These are phyloP conservation scores for Clusia tigrina DNA, from an alignment of 2,888 invertebrate genomes.

Conservation along the genomic window DNA sequence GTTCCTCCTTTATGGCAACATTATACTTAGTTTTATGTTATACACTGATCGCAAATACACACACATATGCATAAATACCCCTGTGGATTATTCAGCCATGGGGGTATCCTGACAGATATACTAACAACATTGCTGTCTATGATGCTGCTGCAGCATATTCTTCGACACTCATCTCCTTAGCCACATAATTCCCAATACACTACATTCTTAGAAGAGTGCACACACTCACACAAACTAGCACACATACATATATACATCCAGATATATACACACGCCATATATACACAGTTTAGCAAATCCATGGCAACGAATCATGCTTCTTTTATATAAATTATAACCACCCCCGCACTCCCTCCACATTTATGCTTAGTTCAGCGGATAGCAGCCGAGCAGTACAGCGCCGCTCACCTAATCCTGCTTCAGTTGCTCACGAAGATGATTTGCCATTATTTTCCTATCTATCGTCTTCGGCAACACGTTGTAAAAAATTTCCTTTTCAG, in stretches of 20 bases:
- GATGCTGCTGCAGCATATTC: too few species aligned
- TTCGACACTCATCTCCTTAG: not conserved
- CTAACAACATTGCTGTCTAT: too few species aligned
- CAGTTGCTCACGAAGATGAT: slow-evolving; percentile 8
- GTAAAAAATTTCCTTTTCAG: not conserved
- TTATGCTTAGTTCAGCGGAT: too few species aligned
- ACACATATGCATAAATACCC: too few species aligned
- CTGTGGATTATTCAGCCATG: too few species aligned
- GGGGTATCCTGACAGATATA: too few species aligned
- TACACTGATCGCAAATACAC: too few species aligned
- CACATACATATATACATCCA: not conserved
- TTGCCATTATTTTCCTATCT: slow-evolving; percentile 18
- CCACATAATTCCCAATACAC: too few species aligned
- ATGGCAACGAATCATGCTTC: slow-evolving; percentile 29
- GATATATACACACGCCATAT: too few species aligned
- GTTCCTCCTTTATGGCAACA: too few species aligned
- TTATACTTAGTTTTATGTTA: too few species aligned
- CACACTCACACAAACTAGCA: not conserved
- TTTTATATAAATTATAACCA: slow-evolving; percentile 16
- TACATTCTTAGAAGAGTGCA: not conserved
- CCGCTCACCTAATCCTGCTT: not conserved
- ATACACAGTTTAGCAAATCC: slow-evolving; percentile 19
- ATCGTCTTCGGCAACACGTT: slow-evolving; percentile 10
- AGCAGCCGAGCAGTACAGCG: too few species aligned
- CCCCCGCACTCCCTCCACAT: not conserved